Evolutionary conservation across 2,113 vertebrate genomes (phyloP).

Genomic region (Rhea americana): DNA sequence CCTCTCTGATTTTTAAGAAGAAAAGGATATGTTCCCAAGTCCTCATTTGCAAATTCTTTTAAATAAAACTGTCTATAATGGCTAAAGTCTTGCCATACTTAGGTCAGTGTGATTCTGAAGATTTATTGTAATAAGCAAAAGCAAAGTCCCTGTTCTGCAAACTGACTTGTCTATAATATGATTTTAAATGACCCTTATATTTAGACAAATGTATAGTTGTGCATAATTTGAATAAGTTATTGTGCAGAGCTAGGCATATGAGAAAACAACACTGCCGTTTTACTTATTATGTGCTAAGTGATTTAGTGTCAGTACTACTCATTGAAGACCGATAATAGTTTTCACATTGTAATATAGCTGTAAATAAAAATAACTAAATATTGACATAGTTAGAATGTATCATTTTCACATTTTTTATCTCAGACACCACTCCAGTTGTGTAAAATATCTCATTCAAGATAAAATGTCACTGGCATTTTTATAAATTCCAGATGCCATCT

Average conservation of each 20-base stretch:
- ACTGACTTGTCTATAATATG: fast-evolving
- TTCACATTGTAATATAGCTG: background rate
- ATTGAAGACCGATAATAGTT: background rate
- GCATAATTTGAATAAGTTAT: background rate
- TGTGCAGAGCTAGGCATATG: background rate
- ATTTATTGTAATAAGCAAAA: background rate
- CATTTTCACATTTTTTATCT: background rate
- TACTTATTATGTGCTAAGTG: background rate
- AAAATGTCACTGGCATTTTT: background rate
- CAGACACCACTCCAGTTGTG: background rate
- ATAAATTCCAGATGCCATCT: background rate
- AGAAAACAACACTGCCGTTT: conserved; percentile 9
- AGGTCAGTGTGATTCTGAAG: background rate
- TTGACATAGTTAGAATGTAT: background rate
- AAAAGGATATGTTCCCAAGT: background rate
- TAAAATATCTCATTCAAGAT: background rate
- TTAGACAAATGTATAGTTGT: background rate
- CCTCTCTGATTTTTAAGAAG: background rate
- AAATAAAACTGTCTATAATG: background rate
- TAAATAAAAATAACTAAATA: conserved; percentile 3
- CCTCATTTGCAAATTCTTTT: background rate
- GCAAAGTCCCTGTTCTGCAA: background rate
- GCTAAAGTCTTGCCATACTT: background rate
- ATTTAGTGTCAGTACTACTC: background rate
- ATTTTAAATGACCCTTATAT: background rate